Percentiles rank a stretch among this genome's conserved stretches.
These are phyloP conservation scores for Ophion costatus DNA, from an alignment of 2,888 invertebrate genomes.

Conservation along the genomic window DNA sequence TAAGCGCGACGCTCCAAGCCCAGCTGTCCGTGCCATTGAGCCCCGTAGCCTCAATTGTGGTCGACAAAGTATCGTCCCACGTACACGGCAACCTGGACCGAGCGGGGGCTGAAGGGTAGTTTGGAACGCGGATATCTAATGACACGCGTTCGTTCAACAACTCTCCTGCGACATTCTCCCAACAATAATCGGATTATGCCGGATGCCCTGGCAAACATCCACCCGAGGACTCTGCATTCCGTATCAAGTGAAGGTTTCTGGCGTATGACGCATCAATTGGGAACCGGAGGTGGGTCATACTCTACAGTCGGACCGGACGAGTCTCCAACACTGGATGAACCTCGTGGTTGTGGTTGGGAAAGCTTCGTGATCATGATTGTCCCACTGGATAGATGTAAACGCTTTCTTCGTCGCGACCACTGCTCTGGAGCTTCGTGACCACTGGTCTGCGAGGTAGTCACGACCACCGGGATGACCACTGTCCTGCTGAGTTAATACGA, in stretches of 20 bases:
- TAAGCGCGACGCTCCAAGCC: neutral
- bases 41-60: slow-evolving; percentile 38
- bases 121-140: slow-evolving; percentile 18
- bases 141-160: slow-evolving; percentile 29
- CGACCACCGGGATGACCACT: neutral
- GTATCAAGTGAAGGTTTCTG: neutral
- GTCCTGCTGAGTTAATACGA: neutral
- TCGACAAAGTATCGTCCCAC: slow-evolving; percentile 36
- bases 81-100: neutral
- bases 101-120: neutral
- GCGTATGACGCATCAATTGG: neutral
- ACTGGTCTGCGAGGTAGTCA: neutral
- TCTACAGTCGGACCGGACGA: neutral
- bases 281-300: neutral
- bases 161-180: slow-evolving; percentile 13
- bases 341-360: slow-evolving; percentile 14
- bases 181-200: slow-evolving; percentile 72
- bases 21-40: slow-evolving; percentile 1
- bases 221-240: slow-evolving; percentile 21
- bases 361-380: neutral
- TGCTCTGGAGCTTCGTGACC: neutral
- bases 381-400: neutral
- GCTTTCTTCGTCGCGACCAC: neutral
- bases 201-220: slow-evolving; percentile 72
- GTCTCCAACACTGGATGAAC: neutral